phyloP scores from a whole-genome alignment of 2,113 vertebrate genomes.

The Eretmochelys imbricata region DNA sequence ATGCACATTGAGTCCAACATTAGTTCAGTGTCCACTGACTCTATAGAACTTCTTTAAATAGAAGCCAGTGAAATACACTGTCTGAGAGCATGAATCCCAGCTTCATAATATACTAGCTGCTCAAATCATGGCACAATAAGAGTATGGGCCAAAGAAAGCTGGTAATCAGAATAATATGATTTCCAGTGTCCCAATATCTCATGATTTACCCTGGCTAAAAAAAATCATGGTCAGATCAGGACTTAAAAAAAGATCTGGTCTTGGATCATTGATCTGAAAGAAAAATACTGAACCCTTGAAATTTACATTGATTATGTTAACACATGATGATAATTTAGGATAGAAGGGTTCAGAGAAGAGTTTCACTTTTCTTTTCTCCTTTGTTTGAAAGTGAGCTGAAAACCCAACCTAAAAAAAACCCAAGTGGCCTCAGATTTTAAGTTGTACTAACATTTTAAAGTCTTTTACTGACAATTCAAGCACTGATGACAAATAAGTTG shows the following conservation, averaged over 20 bases:
- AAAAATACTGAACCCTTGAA: background rate
- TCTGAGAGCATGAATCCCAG: slow-evolving; percentile 55
- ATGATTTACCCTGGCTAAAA: background rate
- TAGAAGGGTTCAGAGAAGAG: background rate
- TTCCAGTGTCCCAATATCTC: background rate
- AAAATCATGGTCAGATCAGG: background rate
- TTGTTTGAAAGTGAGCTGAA: background rate
- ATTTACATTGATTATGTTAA: background rate
- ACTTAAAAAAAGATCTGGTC: background rate
- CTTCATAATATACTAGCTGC: background rate
- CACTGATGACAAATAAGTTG: background rate
- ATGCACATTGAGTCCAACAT: slow-evolving; percentile 34
- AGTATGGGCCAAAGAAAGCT: background rate
- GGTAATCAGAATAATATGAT: background rate
- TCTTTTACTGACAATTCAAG: background rate
- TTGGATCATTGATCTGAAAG: background rate
- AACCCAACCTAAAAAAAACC: background rate
- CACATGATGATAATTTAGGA: background rate
- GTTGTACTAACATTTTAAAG: background rate
- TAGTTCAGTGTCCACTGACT: slow-evolving; percentile 70
- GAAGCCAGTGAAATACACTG: slow-evolving; percentile 24
- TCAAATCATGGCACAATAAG: slow-evolving; percentile 21
- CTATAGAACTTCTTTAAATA: slow-evolving; percentile 58
- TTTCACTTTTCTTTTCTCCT: background rate
- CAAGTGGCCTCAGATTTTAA: background rate